These are phyloP conservation scores for Elegia similella DNA, from an alignment of 2,888 invertebrate species.

Conservation along the genomic window DNA sequence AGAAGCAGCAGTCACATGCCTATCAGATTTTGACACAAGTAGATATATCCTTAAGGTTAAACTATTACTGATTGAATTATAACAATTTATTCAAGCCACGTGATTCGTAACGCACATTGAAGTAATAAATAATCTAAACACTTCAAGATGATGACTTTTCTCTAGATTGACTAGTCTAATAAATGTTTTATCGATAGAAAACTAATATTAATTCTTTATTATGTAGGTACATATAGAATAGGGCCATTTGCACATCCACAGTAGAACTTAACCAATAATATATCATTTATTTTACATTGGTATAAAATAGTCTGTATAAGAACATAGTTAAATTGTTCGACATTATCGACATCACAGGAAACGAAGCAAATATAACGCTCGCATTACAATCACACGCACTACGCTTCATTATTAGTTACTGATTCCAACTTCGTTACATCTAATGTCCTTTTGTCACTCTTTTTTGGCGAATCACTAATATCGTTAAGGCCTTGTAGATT, in stretches of 20 bases:
- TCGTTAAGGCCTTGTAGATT: slow-evolving; percentile 62
- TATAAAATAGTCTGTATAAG: slow-evolving; percentile 36
- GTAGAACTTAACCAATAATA: slow-evolving; percentile 26
- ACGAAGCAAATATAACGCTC: slow-evolving; percentile 57
- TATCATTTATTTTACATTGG: slow-evolving; percentile 33
- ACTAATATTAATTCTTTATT: slow-evolving; percentile 29
- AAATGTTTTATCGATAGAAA: slow-evolving; percentile 33
- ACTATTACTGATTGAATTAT: neutral
- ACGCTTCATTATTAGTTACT: slow-evolving; percentile 62
- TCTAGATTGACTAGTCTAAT: slow-evolving; percentile 79
- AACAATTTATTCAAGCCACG: slow-evolving; percentile 7
- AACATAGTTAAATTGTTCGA: slow-evolving; percentile 44
- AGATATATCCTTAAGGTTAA: neutral
- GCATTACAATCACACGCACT: slow-evolving; percentile 35
- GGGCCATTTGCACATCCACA: slow-evolving; percentile 14
- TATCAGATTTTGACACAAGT: too few relatives aligned
- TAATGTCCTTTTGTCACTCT: slow-evolving; percentile 72
- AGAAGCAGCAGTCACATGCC: too few relatives aligned
- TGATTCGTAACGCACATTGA: slow-evolving; percentile 26
- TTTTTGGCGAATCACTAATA: slow-evolving; percentile 73
- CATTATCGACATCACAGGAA: slow-evolving; percentile 62
- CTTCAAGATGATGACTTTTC: slow-evolving; percentile 59
- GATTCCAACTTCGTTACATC: slow-evolving; percentile 59
- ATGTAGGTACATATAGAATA: slow-evolving; percentile 30
- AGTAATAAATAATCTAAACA: slow-evolving; percentile 72